Conservation (phyloP, 2,797 vertebrate species). For the Selene dorsalis region DNA sequence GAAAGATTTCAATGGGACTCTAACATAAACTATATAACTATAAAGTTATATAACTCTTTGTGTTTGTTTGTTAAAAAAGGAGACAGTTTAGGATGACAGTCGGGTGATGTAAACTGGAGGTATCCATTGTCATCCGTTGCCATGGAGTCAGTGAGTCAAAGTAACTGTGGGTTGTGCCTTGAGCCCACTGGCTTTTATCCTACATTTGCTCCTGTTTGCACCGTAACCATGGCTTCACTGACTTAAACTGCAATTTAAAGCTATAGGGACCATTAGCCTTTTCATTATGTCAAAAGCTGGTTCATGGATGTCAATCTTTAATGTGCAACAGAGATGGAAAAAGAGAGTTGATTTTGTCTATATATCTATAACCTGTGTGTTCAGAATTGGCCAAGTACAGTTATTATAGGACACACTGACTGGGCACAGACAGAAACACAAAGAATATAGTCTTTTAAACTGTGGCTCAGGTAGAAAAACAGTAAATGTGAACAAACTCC, state of each 20-base stretch:
- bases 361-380: neutral
- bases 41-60: no score
- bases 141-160: conserved; percentile 1
- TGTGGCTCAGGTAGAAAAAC: neutral
- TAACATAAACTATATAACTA: no score
- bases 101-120: neutral
- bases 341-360: neutral
- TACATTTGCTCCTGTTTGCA: neutral
- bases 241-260: neutral
- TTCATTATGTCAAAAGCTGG: neutral
- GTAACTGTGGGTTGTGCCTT: neutral
- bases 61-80: no score
- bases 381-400: neutral
- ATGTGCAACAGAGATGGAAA: neutral
- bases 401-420: neutral
- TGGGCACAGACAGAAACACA: neutral
- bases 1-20: no score
- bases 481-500: neutral
- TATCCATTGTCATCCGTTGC: no score
- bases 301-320: neutral
- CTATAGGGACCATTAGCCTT: neutral
- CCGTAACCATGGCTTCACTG: neutral
- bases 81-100: neutral
- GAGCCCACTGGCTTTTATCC: neutral
- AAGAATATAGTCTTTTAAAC: neutral